Evolutionary conservation across 2,888 invertebrate genomes (phyloP).

Genomic region (Elmis aenea): DNA sequence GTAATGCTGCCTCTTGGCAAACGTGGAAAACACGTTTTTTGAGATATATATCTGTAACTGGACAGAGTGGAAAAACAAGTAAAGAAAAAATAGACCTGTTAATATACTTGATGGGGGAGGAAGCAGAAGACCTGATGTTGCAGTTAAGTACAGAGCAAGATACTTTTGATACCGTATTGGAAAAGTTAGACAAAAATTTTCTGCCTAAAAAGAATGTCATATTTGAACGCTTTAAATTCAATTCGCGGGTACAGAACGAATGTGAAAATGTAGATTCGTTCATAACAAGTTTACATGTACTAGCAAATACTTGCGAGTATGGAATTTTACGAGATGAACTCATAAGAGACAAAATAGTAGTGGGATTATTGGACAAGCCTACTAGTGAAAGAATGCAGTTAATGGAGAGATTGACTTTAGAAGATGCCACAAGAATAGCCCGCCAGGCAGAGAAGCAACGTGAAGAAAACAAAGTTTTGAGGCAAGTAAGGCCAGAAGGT

Average conservation of each 20-base stretch:
- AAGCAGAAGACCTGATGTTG: background rate
- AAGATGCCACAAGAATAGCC: background rate
- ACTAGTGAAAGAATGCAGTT: conserved; percentile 1
- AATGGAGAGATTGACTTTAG: background rate
- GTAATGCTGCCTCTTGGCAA: background rate
- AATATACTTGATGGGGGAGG: background rate
- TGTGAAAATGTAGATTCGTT: conserved; percentile 2
- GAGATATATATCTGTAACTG: background rate
- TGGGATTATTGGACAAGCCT: background rate
- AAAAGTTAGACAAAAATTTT: background rate
- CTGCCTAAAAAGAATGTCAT: background rate
- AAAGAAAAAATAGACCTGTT: background rate
- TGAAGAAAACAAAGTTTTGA: no score
- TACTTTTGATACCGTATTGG: background rate
- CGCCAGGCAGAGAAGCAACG: conserved; percentile 2
- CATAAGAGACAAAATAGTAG: conserved; percentile 2
- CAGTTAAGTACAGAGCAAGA: background rate
- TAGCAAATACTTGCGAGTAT: conserved; percentile 2
- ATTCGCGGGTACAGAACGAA: background rate
- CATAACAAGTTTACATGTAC: background rate
- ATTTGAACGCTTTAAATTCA: conserved; percentile 3
- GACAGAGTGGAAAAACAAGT: background rate
- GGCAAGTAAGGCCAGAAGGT: no score
- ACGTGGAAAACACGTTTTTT: background rate
- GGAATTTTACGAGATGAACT: background rate